These are phyloP conservation scores for Chelonus formosanus DNA, from an alignment of 2,888 invertebrate genomes.

Conservation along the genomic window DNA sequence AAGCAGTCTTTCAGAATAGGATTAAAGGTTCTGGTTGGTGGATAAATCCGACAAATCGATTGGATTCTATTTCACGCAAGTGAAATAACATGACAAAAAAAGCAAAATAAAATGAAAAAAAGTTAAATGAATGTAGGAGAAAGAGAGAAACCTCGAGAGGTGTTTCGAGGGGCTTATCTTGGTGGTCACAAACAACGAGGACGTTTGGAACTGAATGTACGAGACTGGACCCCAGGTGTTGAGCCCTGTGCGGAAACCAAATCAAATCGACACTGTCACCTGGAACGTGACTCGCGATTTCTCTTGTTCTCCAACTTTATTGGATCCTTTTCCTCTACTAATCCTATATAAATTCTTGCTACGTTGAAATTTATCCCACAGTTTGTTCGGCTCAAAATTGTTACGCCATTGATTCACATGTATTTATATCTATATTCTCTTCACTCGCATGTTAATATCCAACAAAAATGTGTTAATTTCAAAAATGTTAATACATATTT, in stretches of 20 bases:
- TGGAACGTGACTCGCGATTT: slow-evolving; percentile 63
- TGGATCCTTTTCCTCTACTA: slow-evolving; percentile 11
- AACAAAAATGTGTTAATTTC: no score
- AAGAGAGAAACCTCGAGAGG: slow-evolving; percentile 8
- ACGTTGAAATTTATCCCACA: slow-evolving; percentile 1
- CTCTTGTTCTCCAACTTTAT: slow-evolving; percentile 18
- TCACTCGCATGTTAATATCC: not conserved
- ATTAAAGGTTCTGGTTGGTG: not conserved
- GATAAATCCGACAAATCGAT: slow-evolving; percentile 5
- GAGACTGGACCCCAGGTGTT: slow-evolving; percentile 66
- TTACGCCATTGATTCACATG: not conserved
- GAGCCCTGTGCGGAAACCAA: slow-evolving; percentile 67
- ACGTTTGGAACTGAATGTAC: slow-evolving; percentile 61
- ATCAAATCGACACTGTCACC: slow-evolving; percentile 66
- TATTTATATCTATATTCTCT: not conserved
- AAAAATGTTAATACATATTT: no score
- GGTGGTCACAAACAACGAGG: slow-evolving; percentile 31
- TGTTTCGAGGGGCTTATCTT: slow-evolving; percentile 27
- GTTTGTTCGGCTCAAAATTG: slow-evolving; percentile 5
- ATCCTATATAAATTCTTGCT: slow-evolving; percentile 14
- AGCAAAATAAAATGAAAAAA: slow-evolving; percentile 2
- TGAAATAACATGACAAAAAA: slow-evolving; percentile 1
- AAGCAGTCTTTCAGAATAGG: not conserved
- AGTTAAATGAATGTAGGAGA: slow-evolving; percentile 4
- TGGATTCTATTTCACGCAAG: slow-evolving; percentile 11